A percentile compares a stretch with the other conserved stretches of the same genome.
phyloP scores from a whole-genome alignment of 2,888 invertebrate genomes.

The Trichogramma dendrolimi region DNA sequence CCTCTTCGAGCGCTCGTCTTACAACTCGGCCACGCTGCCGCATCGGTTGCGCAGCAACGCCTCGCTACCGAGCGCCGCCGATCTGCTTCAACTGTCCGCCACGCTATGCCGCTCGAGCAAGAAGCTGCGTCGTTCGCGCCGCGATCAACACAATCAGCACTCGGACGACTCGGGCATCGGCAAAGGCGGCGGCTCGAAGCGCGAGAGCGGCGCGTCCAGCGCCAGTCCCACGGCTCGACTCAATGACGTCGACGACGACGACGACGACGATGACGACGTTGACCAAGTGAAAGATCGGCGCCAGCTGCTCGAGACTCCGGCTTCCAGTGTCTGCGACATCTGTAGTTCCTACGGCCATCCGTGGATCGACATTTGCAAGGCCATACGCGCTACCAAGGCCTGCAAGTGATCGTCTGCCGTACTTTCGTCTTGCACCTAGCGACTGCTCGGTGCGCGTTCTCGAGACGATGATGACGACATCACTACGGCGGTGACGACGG shows the following conservation, averaged over 20 bases:
- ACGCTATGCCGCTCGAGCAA: slow-evolving; percentile 28
- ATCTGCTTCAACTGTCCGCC: slow-evolving; percentile 50
- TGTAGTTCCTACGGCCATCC: slow-evolving; percentile 56
- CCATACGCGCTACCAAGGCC: slow-evolving; percentile 53
- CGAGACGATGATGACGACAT: too few species aligned
- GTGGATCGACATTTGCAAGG: slow-evolving; percentile 56
- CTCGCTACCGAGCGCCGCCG: slow-evolving; percentile 54
- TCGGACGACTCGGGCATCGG: not conserved
- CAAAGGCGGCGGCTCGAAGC: slow-evolving; percentile 14
- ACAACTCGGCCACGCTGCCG: slow-evolving; percentile 47
- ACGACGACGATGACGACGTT: slow-evolving; percentile 7
- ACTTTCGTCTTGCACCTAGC: too few species aligned
- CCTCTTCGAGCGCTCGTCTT: slow-evolving; percentile 36
- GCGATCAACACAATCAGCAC: slow-evolving; percentile 8
- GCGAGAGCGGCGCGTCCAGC: slow-evolving; percentile 17
- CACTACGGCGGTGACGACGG: too few species aligned
- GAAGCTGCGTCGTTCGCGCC: slow-evolving; percentile 7
- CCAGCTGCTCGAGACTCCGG: slow-evolving; percentile 34
- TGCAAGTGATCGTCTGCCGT: slow-evolving; percentile 37
- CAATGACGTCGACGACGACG: not conserved
- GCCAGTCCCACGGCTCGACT: slow-evolving; percentile 14
- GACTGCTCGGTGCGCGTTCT: too few species aligned
- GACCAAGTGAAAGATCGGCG: slow-evolving; percentile 30
- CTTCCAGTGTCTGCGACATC: slow-evolving; percentile 52
- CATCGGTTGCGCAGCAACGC: slow-evolving; percentile 44